Evolutionary conservation across 2,113 vertebrate species (phyloP).

Genomic region (Pholis gunnellus): DNA sequence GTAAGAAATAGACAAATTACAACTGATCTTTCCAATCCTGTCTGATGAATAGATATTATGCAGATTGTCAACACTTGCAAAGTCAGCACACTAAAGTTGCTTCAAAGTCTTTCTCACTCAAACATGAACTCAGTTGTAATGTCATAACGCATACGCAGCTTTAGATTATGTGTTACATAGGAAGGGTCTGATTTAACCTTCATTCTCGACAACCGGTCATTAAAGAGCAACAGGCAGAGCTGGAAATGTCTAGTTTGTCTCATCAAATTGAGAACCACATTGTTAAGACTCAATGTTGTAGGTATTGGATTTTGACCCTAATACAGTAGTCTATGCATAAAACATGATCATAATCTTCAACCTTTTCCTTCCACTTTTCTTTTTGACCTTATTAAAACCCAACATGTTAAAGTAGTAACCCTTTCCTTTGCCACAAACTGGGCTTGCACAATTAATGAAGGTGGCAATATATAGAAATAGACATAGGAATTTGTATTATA

Average conservation of each 20-base stretch:
- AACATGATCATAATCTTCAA: background rate
- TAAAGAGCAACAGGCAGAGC: background rate
- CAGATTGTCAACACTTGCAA: conserved; percentile 12
- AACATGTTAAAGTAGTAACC: background rate
- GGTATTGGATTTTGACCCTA: background rate
- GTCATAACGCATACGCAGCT: background rate
- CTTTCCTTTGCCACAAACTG: background rate
- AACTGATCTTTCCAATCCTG: conserved; percentile 29
- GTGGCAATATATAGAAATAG: background rate
- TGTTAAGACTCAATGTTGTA: background rate
- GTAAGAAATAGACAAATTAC: conserved; percentile 34
- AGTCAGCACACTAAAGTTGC: background rate
- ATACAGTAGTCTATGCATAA: background rate
- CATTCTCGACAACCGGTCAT: background rate
- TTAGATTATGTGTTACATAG: background rate
- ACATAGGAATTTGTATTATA: background rate
- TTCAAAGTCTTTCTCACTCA: background rate
- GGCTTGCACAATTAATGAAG: background rate
- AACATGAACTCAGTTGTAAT: conserved; percentile 10
- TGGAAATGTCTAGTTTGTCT: background rate
- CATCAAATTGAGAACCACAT: background rate
- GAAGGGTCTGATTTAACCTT: background rate
- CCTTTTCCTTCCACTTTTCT: background rate
- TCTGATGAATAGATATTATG: conserved; percentile 23
- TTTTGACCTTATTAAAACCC: conserved; percentile 7